Conservation (phyloP, 1,140 invertebrate genomes). For the Branchinecta lindahli region DNA sequence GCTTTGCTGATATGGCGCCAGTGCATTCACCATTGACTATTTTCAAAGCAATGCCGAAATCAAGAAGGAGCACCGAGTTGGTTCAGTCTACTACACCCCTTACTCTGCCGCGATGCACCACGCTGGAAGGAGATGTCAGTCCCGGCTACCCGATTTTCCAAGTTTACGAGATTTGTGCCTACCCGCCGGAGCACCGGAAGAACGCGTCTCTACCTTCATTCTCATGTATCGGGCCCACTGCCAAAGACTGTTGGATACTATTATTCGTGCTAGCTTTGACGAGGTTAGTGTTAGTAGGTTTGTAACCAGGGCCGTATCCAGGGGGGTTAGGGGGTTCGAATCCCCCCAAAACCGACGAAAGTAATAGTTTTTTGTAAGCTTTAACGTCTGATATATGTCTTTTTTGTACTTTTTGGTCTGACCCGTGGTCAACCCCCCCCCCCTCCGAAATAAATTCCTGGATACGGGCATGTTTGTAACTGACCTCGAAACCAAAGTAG, state of each 20-base stretch:
- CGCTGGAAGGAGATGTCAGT: conserved; percentile 18
- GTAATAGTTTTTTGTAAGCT: too few relatives aligned
- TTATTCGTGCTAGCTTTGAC: conserved; percentile 38
- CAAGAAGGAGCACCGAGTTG: not conserved
- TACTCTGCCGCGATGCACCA: conserved; percentile 11
- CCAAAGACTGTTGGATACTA: conserved; percentile 38
- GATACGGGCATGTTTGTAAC: too few relatives aligned
- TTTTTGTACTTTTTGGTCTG: too few relatives aligned
- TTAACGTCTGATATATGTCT: too few relatives aligned
- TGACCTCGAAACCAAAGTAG: too few relatives aligned
- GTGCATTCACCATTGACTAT: too few relatives aligned
- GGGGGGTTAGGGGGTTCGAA: too few relatives aligned
- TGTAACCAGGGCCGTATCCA: not conserved
- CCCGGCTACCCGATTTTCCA: conserved; percentile 38
- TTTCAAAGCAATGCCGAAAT: not conserved
- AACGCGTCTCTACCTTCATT: conserved; percentile 36
- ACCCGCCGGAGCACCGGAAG: conserved; percentile 31
- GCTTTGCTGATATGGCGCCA: too few relatives aligned
- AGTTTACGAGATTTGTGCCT: conserved; percentile 34
- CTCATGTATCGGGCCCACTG: conserved; percentile 42
- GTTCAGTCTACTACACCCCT: conserved; percentile 5
- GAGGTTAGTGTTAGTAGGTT: conserved; percentile 30
- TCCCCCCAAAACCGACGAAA: too few relatives aligned
- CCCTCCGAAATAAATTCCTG: too few relatives aligned
- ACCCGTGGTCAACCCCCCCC: too few relatives aligned